These are phyloP conservation scores for Hypocryptadius cinnamomeus DNA, from an alignment of 2,113 vertebrate species.

Conservation along the genomic window DNA sequence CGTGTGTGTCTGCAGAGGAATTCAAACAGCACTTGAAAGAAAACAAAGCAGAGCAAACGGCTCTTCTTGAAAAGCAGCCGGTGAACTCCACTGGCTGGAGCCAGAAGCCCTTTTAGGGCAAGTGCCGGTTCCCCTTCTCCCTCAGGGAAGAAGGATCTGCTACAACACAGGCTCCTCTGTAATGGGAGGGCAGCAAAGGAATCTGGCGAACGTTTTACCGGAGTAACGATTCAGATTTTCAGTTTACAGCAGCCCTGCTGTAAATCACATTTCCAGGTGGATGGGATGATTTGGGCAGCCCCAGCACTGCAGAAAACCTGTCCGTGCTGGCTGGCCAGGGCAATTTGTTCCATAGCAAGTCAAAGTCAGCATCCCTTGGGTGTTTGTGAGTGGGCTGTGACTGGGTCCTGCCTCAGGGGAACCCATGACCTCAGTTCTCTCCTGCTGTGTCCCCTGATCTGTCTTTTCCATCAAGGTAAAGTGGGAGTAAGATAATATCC, in stretches of 20 bases:
- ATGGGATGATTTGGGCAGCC: neutral
- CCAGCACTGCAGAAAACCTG: neutral
- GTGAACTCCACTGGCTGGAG: neutral
- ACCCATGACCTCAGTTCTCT: neutral
- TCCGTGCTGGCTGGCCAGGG: neutral
- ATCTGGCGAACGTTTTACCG: neutral
- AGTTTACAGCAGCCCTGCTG: neutral
- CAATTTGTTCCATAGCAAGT: accelerated
- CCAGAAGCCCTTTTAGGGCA: conserved; percentile 1
- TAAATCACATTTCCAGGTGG: neutral
- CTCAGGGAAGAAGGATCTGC: neutral
- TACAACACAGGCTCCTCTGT: neutral
- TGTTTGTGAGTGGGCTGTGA: neutral
- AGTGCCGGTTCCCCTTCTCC: neutral
- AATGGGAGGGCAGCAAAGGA: neutral
- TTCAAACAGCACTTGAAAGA: neutral
- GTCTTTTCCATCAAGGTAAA: neutral
- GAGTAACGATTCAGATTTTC: neutral
- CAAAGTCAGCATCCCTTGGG: neutral
- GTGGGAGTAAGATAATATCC: neutral
- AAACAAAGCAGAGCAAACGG: neutral
- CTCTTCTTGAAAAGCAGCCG: neutral
- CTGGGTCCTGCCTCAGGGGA: neutral
- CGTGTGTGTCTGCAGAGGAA: neutral
- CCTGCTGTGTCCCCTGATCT: neutral